Evolutionary conservation across 1,140 invertebrate species (phyloP), one percentile per base, ranked within the genome.

Genomic region (Formica selysi): DNA sequence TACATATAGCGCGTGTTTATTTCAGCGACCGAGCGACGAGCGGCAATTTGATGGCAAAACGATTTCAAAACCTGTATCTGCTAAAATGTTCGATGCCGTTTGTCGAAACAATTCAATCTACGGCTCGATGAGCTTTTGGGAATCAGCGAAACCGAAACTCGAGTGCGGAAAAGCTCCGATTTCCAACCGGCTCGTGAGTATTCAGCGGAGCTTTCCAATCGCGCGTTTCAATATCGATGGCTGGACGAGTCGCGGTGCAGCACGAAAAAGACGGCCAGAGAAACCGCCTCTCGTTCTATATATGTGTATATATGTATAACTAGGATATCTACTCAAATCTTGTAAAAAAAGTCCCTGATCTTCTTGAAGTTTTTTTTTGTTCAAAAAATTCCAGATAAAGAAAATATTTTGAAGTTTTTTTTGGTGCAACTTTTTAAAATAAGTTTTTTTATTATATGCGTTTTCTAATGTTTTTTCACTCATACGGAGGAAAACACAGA

Each of bases 211-310:
- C 67, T 80, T 73, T 84, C 79, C 73, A 88, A 89, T 89, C 86
- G 78, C 48, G 54, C 57, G 84, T 85, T 71, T 85, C 73, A 78
- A 89, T 89, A 87, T 89, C 76, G 88, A 88, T 78, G 79, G 87
- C 87, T 26, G 38, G 70, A 88, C 62, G 57, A 76, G 22, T 70
- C n/a, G 38, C 51, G 48, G 29, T 32, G 11, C 29, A 26, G 54
- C 54, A 61, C 36, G 79, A 83, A 74, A 83, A 68, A 83, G 79
- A 81, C 22, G 38, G 67, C 41, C 38, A 26, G 68, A 81, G 68
- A 74, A 83, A 57, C 70, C 76, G 57, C 48, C 48, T 51, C 67
- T 54, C 68, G 62, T 81, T 84, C 70, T 41, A 51, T 22, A 16
- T 41, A 44, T 8, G 8, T 44, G 1, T 7, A 6, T 32, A 6